Conservation (phyloP, 1,140 invertebrate genomes). For the Thaumetopoea pityocampa region DNA sequence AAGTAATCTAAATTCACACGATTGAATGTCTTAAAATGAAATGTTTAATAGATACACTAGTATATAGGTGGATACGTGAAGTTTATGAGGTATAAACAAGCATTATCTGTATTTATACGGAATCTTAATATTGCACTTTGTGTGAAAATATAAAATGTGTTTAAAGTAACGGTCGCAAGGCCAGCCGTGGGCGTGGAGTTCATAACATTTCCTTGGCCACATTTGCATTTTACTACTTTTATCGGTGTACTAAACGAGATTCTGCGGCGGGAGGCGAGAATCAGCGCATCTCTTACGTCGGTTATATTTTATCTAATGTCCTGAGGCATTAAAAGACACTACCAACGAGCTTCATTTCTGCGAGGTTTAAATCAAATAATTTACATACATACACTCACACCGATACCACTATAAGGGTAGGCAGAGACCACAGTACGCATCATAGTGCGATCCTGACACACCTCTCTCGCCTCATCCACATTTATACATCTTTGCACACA, state of each 20-base stretch:
- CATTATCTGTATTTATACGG: no score
- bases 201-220: slow-evolving; percentile 59
- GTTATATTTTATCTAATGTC: slow-evolving; percentile 42
- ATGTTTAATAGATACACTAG: no score
- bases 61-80: slow-evolving; percentile 22
- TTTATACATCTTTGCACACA: no score
- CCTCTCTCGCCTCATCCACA: no score
- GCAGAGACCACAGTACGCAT: no score
- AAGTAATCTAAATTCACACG: no score
- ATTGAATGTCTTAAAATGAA: no score
- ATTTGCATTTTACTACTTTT: slow-evolving; percentile 73
- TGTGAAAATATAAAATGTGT: slow-evolving; percentile 33
- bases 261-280: slow-evolving; percentile 42
- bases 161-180: slow-evolving; percentile 52
- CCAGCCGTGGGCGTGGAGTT: slow-evolving; percentile 57
- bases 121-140: slow-evolving; percentile 12
- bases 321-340: slow-evolving; percentile 17
- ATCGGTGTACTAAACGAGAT: slow-evolving; percentile 56
- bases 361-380: neutral
- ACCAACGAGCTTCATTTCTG: slow-evolving; percentile 12
- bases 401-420: no score
- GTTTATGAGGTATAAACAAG: slow-evolving; percentile 6
- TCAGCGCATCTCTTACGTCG: slow-evolving; percentile 35
- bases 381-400: no score
- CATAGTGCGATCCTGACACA: no score